A percentile compares a stretch with the other conserved stretches of the same genome.
phyloP scores from a whole-genome alignment of 2,797 vertebrate species.

The Scolopax bukidnonensis region DNA sequence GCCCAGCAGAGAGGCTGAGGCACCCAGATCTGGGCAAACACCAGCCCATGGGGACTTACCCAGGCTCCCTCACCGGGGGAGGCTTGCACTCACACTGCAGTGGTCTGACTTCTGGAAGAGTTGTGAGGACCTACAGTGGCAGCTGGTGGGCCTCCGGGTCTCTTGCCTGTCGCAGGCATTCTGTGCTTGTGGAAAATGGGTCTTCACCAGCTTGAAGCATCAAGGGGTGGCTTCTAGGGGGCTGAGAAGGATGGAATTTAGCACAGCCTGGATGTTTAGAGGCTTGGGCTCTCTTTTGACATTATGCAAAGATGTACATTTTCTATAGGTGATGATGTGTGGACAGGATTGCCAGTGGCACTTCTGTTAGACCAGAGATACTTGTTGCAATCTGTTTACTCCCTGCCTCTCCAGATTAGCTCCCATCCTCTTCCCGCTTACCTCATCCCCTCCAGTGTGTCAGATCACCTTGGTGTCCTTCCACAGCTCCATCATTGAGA shows the following conservation, averaged over 20 bases:
- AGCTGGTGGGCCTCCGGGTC: not conserved
- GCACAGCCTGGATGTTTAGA: not conserved
- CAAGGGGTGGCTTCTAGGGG: not conserved
- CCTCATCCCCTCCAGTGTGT: not conserved
- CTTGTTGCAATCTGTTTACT: not conserved
- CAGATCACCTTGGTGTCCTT: not conserved
- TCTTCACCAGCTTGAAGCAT: not conserved
- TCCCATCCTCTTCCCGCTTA: not conserved
- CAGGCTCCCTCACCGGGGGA: rapidly evolving
- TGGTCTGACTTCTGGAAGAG: not conserved
- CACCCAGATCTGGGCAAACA: not conserved
- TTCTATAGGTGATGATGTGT: not conserved
- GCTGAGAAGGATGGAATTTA: not conserved
- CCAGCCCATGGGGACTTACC: not conserved
- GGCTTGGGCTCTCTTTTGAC: not conserved
- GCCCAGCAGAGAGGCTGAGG: not conserved
- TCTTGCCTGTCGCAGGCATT: not conserved
- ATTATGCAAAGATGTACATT: rapidly evolving
- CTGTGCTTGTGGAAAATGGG: rapidly evolving
- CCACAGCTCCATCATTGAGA: not conserved
- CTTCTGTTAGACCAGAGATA: not conserved
- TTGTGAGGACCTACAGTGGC: rapidly evolving
- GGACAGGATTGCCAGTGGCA: not conserved
- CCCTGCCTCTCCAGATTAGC: not conserved
- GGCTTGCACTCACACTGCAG: rapidly evolving